Conservation (phyloP, 2,113 vertebrate genomes). For the Gallinago undulata region DNA sequence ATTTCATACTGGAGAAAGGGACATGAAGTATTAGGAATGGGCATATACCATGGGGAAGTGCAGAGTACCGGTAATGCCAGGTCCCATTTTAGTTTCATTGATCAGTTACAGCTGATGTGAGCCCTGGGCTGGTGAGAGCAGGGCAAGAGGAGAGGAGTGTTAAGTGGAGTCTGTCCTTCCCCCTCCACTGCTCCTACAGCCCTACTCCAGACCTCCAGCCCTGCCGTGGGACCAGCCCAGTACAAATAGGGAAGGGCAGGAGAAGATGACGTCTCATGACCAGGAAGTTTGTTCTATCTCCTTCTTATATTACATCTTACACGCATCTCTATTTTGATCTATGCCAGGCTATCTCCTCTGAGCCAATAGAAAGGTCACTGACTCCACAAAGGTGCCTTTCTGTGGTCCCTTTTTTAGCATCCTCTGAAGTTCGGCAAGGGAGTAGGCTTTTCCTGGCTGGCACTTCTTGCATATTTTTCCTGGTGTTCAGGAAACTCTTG, state of each 20-base stretch:
- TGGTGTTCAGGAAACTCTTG: background rate
- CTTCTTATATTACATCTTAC: background rate
- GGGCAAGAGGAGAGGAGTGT: background rate
- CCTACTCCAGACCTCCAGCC: background rate
- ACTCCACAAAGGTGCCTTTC: background rate
- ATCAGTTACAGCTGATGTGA: background rate
- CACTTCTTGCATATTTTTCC: background rate
- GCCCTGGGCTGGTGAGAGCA: background rate
- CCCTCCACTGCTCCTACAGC: rapidly evolving
- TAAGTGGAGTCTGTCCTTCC: background rate
- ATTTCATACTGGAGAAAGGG: background rate
- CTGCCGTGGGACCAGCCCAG: background rate
- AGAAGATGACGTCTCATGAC: background rate
- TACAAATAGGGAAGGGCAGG: background rate
- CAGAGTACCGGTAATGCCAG: background rate
- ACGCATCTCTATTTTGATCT: background rate
- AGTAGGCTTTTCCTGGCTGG: background rate
- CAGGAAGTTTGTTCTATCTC: background rate
- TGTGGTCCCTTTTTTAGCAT: background rate
- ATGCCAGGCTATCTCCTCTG: background rate
- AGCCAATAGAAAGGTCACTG: background rate
- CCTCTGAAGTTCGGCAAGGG: background rate
- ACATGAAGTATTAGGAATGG: background rate
- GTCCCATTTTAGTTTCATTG: background rate
- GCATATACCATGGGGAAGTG: background rate